Base-by-base conservation (phyloP, 2,113 vertebrate species). In the Solea solea region DNA sequence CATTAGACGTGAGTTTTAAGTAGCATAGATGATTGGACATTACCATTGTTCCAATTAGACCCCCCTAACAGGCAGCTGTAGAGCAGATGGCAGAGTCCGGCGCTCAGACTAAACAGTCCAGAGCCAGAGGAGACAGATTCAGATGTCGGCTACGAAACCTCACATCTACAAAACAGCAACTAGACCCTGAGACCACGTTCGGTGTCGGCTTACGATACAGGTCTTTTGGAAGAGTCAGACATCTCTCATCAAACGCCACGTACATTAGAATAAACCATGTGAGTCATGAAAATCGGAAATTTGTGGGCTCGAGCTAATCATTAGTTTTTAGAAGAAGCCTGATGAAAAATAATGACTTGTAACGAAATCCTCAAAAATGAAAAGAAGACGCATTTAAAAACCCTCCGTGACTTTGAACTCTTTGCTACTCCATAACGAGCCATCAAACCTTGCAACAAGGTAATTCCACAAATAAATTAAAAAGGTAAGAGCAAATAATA, bases 101-200 rank as follows among this genome's bases (percentile, higher is more conserved):
- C 72, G 41, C 76, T 63, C 80, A 90, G 90, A 91, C 90, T 89
- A 89, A 90, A 91, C 90, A 90, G 73, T 64, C 9, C 58, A 61
- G 70, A 76, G 61, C 45, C 70, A 61, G 56, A 72, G 81, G 72
- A 88, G 83, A 78, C 69, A 1, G 34, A 66, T 76, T 50, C 21
- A 21, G 21, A 21, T 64, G 54, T 56, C 7, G 14, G 40, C n/a
- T 7, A 12, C 2, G 44, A 66, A 85, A 60, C 51, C 62, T 59
- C n/a, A 34, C 46, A 28, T 46, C 48, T 53, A n/a, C 46, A 62
- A 21, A 41, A 28, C 7, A 39, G 45, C 9, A 6, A 52, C 10
- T 3, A 14, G 1, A 25, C 54, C 7, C 27, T 8, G 15, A 41
- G 28, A 15, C 57, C 42, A 25, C 15, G 15, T 41, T 51, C 45